Percentiles rank a stretch among this genome's conserved stretches.
Conservation (phyloP, 2,797 vertebrate genomes). For the Poeciliopsis infans region DNA sequence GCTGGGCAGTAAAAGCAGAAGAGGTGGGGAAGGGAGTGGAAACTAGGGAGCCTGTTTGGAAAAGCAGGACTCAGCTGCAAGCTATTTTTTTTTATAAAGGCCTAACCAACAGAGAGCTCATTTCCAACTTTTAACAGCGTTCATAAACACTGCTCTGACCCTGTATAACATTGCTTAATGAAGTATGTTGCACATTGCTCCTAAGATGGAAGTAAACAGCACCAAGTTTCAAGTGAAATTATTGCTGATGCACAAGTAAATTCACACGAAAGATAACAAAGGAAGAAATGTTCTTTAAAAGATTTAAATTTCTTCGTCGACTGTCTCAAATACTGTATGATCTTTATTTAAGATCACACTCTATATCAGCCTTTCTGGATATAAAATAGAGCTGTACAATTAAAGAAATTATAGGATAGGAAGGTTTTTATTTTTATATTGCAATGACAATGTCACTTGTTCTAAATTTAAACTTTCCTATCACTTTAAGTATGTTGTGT, state of each 20-base stretch:
- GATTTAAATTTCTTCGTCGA: not conserved
- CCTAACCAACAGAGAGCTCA: conserved; percentile 7
- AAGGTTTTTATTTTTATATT: not conserved
- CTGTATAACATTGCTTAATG: not conserved
- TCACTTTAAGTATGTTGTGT: not conserved
- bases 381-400: not conserved
- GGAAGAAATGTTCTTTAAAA: not conserved
- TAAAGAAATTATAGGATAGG: not conserved
- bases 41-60: conserved; percentile 20
- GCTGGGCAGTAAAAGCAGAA: conserved; percentile 25
- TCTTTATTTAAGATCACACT: not conserved
- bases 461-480: not conserved
- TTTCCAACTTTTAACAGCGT: conserved; percentile 12
- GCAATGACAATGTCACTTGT: not conserved
- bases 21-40: conserved; percentile 4
- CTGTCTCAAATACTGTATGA: not conserved
- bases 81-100: not conserved
- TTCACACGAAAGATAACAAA: not conserved
- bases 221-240: not conserved
- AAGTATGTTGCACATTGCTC: not conserved
- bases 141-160: not conserved
- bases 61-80: conserved; percentile 14
- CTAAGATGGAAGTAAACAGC: not conserved
- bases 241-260: not conserved
- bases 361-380: not conserved